These are phyloP conservation scores for Rhabdomys pumilio DNA, from an alignment of 2,797 vertebrate species.

Conservation along the genomic window DNA sequence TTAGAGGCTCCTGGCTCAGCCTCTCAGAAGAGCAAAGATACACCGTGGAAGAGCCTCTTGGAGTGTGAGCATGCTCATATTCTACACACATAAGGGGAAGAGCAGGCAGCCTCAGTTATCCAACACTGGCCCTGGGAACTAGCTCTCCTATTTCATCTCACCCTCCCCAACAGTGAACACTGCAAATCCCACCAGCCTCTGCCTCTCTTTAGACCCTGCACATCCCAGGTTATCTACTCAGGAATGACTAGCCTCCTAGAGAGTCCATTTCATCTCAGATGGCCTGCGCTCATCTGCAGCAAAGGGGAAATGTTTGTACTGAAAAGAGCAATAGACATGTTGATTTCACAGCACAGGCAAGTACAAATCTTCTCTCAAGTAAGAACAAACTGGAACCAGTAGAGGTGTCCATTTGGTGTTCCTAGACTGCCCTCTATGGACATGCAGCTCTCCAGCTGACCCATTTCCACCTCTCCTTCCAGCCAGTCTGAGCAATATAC, in stretches of 20 bases:
- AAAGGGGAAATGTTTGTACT: neutral
- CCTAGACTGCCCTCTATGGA: slow-evolving; percentile 89
- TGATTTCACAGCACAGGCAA: slow-evolving; percentile 42
- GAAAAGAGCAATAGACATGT: neutral
- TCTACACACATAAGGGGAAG: neutral
- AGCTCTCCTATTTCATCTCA: fast-evolving
- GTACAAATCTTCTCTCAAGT: slow-evolving; percentile 60
- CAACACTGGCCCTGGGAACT: neutral
- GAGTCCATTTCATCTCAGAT: neutral
- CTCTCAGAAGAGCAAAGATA: too few species aligned
- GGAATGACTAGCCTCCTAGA: slow-evolving; percentile 25
- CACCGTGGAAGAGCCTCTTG: neutral
- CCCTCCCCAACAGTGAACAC: fast-evolving
- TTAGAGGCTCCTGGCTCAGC: neutral
- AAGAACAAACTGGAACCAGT: slow-evolving; percentile 47
- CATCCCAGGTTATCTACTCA: neutral
- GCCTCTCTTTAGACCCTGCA: neutral
- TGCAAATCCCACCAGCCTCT: fast-evolving
- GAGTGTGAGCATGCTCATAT: too few species aligned
- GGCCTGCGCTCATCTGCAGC: neutral
- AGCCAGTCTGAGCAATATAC: neutral
- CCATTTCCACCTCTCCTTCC: neutral
- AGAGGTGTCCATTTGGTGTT: slow-evolving; percentile 65
- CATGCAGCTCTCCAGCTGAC: slow-evolving; percentile 49
- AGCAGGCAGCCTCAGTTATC: neutral